A percentile compares a stretch with the other conserved stretches of the same genome.
These are phyloP conservation scores for Hymenochirus boettgeri DNA, from an alignment of 2,113 vertebrate genomes.

Conservation along the genomic window DNA sequence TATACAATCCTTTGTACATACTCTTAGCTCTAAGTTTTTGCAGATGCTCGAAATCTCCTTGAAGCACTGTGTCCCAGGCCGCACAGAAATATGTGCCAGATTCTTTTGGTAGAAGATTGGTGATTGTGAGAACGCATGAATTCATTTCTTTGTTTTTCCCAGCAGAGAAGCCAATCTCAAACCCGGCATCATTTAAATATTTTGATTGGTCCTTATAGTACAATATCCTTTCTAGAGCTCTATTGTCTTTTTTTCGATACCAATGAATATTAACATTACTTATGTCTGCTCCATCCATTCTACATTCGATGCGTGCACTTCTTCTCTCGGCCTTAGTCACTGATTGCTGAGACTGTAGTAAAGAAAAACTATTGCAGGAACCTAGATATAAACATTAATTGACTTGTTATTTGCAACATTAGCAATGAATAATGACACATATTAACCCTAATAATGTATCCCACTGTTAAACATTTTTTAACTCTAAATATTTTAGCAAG, in stretches of 20 bases:
- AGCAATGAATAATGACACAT: no score
- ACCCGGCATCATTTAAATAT: background rate
- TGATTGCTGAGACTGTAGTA: background rate
- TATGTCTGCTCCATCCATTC: background rate
- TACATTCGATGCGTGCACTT: conserved; percentile 2
- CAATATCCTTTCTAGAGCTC: background rate
- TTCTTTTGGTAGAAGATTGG: background rate
- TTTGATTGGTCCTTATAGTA: background rate
- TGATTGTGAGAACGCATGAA: background rate
- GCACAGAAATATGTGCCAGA: conserved; percentile 9
- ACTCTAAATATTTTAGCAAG: no score
- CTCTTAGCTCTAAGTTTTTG: background rate
- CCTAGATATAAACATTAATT: background rate
- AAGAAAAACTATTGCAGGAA: background rate
- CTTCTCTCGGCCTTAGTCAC: background rate
- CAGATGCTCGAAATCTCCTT: background rate
- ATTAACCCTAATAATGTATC: no score
- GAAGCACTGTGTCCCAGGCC: background rate
- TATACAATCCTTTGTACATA: no score
- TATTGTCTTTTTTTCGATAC: conserved; percentile 4
- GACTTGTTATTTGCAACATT: no score
- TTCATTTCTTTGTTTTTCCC: background rate
- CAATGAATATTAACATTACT: background rate
- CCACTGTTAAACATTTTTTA: no score
- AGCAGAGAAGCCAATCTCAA: background rate